phyloP scores from a whole-genome alignment of 2,888 invertebrate genomes.

The Ormyrus nitidulus region DNA sequence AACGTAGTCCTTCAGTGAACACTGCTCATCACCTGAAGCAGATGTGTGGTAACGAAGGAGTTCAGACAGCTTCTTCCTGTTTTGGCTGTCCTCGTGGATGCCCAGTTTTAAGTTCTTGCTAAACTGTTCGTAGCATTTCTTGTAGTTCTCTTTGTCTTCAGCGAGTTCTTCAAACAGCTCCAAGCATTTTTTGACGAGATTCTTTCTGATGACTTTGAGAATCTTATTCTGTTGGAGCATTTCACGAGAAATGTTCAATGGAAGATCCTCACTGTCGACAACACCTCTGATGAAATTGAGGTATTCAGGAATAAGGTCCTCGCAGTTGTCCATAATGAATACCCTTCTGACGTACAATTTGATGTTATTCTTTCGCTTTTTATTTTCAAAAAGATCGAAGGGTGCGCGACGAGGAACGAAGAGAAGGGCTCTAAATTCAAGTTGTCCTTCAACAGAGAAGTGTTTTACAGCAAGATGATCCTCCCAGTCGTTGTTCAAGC shows the following conservation, averaged over 20 bases:
- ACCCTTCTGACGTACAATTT: constrained; percentile 98
- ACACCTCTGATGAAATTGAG: constrained; percentile 97
- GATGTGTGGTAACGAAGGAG: constrained; percentile 94
- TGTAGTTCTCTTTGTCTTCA: constrained; percentile 98
- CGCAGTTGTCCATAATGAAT: constrained; percentile 99
- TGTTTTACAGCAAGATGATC: constrained; percentile 97
- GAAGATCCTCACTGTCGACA: constrained; percentile 98
- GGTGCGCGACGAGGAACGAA: constrained; percentile 96
- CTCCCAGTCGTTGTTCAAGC: constrained; percentile 98
- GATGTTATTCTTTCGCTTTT: constrained; percentile 98
- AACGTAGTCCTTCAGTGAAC: constrained; percentile 96
- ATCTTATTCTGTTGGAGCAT: constrained; percentile 99
- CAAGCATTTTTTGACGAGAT: constrained; percentile 98
- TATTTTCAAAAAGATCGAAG: constrained; percentile 98
- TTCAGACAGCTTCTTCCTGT: constrained; percentile 91
- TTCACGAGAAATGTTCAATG: constrained; percentile 98
- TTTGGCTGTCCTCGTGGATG: constrained; percentile 97
- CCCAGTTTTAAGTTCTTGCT: constrained; percentile 98
- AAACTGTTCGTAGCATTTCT: constrained; percentile 99
- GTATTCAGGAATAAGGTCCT: constrained; percentile 98
- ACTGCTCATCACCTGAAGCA: constrained; percentile 94
- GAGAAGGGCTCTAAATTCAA: constrained; percentile 95
- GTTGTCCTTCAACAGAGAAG: constrained; percentile 94
- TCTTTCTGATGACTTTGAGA: constrained; percentile 98
- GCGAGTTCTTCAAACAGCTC: constrained; percentile 97